Evolutionary conservation across 2,888 invertebrate genomes (phyloP).

Genomic region (Campopleginae sp.): DNA sequence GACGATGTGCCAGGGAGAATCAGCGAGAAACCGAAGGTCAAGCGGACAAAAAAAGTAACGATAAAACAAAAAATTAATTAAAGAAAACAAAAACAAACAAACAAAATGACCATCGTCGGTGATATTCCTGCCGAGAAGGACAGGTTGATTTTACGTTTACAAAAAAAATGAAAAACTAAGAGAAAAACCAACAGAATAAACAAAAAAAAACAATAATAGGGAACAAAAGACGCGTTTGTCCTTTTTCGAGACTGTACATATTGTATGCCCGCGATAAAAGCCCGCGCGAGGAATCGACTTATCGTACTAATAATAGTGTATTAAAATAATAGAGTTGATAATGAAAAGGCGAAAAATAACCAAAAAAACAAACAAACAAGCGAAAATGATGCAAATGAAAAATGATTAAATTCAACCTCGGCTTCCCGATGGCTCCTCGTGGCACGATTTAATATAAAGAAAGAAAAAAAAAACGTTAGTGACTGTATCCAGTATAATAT

Average conservation of each 20-base stretch:
- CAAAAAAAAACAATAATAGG: conserved; percentile 67
- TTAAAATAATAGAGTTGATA: conserved; percentile 63
- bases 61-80: conserved; percentile 30
- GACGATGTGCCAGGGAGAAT: conserved; percentile 71
- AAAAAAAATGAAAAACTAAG: not conserved
- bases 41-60: conserved; percentile 18
- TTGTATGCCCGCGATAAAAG: conserved; percentile 67
- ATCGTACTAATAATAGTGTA: conserved; percentile 57
- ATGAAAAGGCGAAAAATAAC: conserved; percentile 34
- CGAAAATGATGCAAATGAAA: conserved; percentile 37
- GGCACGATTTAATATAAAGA: conserved; percentile 77
- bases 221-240: conserved; percentile 68
- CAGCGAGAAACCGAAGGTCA: conserved; percentile 64
- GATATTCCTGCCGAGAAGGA: conserved; percentile 39
- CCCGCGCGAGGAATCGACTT: conserved; percentile 68
- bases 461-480: conserved; percentile 78
- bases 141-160: conserved; percentile 59
- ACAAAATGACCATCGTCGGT: conserved; percentile 50
- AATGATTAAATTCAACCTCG: conserved; percentile 56
- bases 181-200: conserved; percentile 35
- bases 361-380: no score
- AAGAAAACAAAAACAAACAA: conserved; percentile 42
- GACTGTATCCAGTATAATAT: conserved; percentile 83
- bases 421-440: conserved; percentile 71
- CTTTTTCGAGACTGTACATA: conserved; percentile 70